Evolutionary conservation across 2,797 vertebrate genomes (phyloP).

Genomic region (Hephaestus fuliginosus): DNA sequence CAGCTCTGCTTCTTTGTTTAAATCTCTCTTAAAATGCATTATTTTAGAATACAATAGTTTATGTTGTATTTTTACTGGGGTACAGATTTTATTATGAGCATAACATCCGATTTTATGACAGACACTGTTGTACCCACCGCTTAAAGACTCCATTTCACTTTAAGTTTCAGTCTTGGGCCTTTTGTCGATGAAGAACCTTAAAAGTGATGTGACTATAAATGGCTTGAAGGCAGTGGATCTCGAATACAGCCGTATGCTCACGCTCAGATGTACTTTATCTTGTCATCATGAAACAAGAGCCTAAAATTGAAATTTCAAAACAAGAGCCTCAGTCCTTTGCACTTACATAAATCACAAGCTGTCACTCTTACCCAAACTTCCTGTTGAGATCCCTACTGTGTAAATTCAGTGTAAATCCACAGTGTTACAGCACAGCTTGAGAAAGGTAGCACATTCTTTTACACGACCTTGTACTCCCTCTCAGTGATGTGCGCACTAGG

Average conservation of each 20-base stretch:
- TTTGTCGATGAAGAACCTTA: slow-evolving; percentile 48
- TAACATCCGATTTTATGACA: slow-evolving; percentile 14
- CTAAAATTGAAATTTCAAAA: slow-evolving; percentile 47
- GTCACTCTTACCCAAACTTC: slow-evolving; percentile 29
- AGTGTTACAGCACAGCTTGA: slow-evolving; percentile 26
- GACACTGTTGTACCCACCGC: slow-evolving; percentile 25
- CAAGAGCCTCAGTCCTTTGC: slow-evolving; percentile 25
- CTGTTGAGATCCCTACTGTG: slow-evolving; percentile 13
- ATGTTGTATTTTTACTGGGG: too few species aligned
- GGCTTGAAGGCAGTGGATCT: slow-evolving; percentile 43
- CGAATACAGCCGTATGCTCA: slow-evolving; percentile 6
- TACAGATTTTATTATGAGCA: not conserved
- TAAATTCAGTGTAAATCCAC: slow-evolving; percentile 12
- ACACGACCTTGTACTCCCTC: slow-evolving; percentile 22
- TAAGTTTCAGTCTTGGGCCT: slow-evolving; percentile 36
- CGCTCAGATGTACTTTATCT: slow-evolving; percentile 40
- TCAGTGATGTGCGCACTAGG: slow-evolving; percentile 9
- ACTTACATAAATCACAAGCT: slow-evolving; percentile 39
- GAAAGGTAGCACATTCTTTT: slow-evolving; percentile 15
- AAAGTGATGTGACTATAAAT: slow-evolving; percentile 49
- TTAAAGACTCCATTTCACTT: slow-evolving; percentile 36
- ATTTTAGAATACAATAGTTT: not conserved
- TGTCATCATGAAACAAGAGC: slow-evolving; percentile 48
- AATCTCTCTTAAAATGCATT: not conserved
- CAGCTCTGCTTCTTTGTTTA: not conserved